phyloP scores from a whole-genome alignment of 2,888 invertebrate species.

The Opisthograptis luteolata region DNA sequence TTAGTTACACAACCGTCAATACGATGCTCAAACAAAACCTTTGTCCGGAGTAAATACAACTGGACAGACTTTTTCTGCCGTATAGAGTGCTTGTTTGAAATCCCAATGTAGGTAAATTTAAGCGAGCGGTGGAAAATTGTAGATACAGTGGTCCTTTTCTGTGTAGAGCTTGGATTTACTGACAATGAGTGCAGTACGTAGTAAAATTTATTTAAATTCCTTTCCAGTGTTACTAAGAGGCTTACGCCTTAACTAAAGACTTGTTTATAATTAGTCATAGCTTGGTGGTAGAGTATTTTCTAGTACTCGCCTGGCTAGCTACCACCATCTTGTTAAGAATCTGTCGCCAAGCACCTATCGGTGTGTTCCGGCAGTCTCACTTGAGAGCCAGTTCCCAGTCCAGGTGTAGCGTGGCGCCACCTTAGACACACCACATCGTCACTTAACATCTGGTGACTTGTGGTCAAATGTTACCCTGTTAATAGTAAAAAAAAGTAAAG shows the following conservation, averaged over 20 bases:
- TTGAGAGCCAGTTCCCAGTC: no score
- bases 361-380: no score
- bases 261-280: background rate
- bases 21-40: constrained; percentile 40
- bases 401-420: no score
- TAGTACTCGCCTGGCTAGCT: no score
- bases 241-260: background rate
- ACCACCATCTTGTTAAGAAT: no score
- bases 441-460: no score
- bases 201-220: constrained; percentile 11
- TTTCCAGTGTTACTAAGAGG: background rate
- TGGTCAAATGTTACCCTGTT: no score
- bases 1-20: constrained; percentile 37
- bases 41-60: constrained; percentile 44
- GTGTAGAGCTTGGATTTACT: constrained; percentile 23
- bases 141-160: constrained; percentile 23
- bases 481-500: no score
- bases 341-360: no score
- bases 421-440: no score
- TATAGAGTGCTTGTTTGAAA: constrained; percentile 30
- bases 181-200: constrained; percentile 17
- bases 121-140: constrained; percentile 24
- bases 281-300: background rate
- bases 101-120: constrained; percentile 35
- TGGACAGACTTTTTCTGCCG: constrained; percentile 35